phyloP scores from a whole-genome alignment of 37 sponge, comb jelly and placozoan species.

The Halichondria panicea region DNA sequence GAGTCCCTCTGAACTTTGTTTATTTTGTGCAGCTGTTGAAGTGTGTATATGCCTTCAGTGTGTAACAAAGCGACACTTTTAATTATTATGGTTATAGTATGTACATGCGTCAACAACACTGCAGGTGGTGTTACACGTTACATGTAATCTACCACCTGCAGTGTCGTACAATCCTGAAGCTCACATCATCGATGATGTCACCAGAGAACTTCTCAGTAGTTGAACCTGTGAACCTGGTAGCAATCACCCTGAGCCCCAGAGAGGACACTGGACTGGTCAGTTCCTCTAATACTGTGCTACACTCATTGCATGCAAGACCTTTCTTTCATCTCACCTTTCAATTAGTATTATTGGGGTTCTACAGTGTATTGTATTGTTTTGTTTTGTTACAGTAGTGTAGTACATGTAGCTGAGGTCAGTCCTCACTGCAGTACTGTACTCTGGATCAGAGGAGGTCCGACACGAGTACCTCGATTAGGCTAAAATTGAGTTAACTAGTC shows the following conservation, averaged over 20 bases:
- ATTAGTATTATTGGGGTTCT: no score
- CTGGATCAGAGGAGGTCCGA: no score
- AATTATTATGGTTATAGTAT: neutral
- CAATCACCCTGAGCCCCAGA: constrained; percentile 23
- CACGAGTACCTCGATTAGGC: no score
- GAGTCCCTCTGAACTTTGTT: neutral
- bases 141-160: constrained; percentile 5
- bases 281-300: neutral
- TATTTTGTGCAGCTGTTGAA: neutral
- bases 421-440: no score
- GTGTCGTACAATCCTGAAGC: constrained; percentile 44
- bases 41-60: neutral
- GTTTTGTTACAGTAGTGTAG: neutral
- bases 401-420: neutral
- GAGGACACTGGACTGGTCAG: constrained; percentile 46
- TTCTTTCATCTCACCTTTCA: no score
- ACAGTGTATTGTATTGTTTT: no score
- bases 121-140: neutral
- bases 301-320: no score
- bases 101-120: neutral
- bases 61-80: no score
- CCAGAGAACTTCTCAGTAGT: constrained; percentile 25
- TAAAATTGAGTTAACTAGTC: no score
- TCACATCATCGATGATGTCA: constrained; percentile 35
- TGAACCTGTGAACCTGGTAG: constrained; percentile 29